Evolutionary conservation across 2,888 invertebrate genomes (phyloP), one percentile per base, ranked within the genome.

Genomic region (Conus canariensis): DNA sequence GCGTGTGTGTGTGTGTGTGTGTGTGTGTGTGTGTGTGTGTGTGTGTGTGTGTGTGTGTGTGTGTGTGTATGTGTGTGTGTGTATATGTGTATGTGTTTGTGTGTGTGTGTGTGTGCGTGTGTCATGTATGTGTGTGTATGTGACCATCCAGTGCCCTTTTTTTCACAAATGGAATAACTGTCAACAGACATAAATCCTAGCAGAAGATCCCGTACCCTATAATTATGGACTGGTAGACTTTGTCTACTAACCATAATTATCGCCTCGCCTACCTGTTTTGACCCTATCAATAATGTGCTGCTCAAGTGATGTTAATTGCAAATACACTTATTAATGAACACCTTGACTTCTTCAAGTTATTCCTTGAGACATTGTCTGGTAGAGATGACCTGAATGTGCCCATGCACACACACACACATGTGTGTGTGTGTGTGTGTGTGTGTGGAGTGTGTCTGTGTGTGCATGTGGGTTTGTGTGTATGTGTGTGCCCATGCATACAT

Each of bases 1-100:
- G 82, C 58, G 82, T 58, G 82, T 83, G 82, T 83, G 82, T 58
- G 82, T 58, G 82, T 58, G 82, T 22, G 82, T 22, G 82, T 58
- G 82, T 58, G 58, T 58, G 82, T 19, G 22, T 22, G 22, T 22
- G 19, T 58, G 58, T 58, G 82, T 45, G 45, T 45, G 45, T 45
- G 45, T 45, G 45, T 45, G 45, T 45, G 45, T 45, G 45, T 45
- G 45, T 45, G 45, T 56, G 56, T 82, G 45, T 82, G 22, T 56
- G 56, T 82, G 82, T 0, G 56, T 56, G 56, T 82, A 45, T 7
- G 56, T 82, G 45, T 83, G 82, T 58, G 82, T 58, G 82, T 58
- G 82, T 22, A 58, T 22, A 58, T 58, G 82, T 58, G 58, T 58
- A 58, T 19, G 22, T 22, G 22, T 22, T 8, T 58, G 58, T 58